These are phyloP conservation scores for Lagria hirta DNA, from an alignment of 2,888 invertebrate species.

Conservation along the genomic window DNA sequence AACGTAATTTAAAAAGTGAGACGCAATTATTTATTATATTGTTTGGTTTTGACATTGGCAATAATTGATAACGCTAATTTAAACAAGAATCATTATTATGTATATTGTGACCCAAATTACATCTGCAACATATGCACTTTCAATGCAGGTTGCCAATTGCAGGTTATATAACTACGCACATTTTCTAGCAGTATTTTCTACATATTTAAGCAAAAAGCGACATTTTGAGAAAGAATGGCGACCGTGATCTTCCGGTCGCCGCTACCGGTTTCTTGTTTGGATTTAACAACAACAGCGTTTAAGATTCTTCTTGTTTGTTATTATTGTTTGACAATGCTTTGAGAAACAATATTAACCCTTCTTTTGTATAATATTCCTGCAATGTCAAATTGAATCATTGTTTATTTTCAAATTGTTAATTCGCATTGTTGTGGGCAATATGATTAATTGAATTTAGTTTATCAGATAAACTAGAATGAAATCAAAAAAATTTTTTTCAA, in stretches of 20 bases:
- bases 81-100: constrained; percentile 29
- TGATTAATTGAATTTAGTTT: constrained; percentile 42
- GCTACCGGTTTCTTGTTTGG: constrained; percentile 29
- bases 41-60: constrained; percentile 35
- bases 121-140: constrained; percentile 13
- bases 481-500: constrained; percentile 34
- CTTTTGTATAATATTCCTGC: constrained; percentile 5
- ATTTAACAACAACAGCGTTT: no score
- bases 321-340: neutral
- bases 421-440: no score
- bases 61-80: constrained; percentile 33
- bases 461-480: constrained; percentile 20
- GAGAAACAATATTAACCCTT: neutral
- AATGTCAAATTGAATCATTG: constrained; percentile 17
- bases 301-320: no score
- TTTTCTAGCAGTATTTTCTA: neutral
- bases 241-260: constrained; percentile 23
- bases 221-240: constrained; percentile 4
- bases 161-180: constrained; percentile 15
- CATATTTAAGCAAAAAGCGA: neutral
- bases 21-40: constrained; percentile 35
- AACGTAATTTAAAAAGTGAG: constrained; percentile 29
- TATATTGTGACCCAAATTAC: constrained; percentile 22
- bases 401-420: no score
- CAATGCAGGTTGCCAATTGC: no score